These are phyloP conservation scores for Corythornis vintsioides DNA, from an alignment of 2,113 vertebrate species.

Conservation along the genomic window DNA sequence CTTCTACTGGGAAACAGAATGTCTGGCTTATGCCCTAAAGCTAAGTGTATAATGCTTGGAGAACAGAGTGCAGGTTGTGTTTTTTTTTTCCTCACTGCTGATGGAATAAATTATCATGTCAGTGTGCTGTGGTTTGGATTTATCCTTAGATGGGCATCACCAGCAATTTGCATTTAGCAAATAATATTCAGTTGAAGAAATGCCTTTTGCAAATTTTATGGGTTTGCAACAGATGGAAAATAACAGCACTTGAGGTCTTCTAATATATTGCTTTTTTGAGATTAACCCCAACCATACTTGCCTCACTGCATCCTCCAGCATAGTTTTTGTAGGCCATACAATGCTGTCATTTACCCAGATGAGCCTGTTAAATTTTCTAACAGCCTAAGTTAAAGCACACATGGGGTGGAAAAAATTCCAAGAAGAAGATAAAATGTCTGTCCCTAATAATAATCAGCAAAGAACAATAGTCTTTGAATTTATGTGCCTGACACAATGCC, in stretches of 20 bases:
- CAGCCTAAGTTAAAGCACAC: background rate
- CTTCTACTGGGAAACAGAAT: background rate
- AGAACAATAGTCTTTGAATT: background rate
- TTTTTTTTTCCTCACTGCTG: background rate
- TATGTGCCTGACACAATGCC: background rate
- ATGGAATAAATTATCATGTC: constrained; percentile 12
- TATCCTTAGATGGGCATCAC: constrained; percentile 4
- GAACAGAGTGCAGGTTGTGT: background rate
- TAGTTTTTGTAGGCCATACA: background rate
- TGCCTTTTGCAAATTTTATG: background rate
- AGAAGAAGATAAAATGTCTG: background rate
- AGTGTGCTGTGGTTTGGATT: background rate
- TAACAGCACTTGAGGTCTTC: background rate
- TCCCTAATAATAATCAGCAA: background rate
- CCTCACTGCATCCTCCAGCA: background rate
- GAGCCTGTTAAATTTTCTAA: background rate
- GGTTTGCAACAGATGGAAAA: constrained; percentile 21
- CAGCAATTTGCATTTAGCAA: constrained; percentile 11
- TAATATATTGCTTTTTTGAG: background rate
- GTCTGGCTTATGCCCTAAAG: constrained; percentile 25
- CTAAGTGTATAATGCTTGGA: constrained; percentile 20
- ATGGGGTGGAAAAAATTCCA: background rate
- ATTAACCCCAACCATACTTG: background rate
- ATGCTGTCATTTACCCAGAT: background rate
- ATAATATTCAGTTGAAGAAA: constrained; percentile 6